Percentiles rank a stretch among this genome's conserved stretches.
phyloP scores from a whole-genome alignment of 2,888 invertebrate species.

The Lamellibrachia satsuma region DNA sequence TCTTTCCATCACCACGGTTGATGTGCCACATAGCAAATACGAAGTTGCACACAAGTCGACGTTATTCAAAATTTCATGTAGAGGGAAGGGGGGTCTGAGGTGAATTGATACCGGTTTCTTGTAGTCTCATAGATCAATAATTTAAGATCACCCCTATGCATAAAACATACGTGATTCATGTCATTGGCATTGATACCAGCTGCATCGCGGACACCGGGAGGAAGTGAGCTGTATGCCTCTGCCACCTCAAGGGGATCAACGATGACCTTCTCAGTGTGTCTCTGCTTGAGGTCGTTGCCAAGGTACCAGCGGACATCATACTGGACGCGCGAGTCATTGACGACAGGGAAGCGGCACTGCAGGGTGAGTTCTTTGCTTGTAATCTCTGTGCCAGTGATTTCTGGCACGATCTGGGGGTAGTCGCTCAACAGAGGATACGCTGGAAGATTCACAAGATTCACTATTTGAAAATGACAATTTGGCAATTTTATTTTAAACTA shows the following conservation, averaged over 20 bases:
- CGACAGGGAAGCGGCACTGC: constrained; percentile 24
- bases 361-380: constrained; percentile 19
- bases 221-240: not conserved
- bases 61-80: no score
- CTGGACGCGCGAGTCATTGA: constrained; percentile 21
- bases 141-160: not conserved
- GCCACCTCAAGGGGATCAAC: not conserved
- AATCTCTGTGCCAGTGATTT: constrained; percentile 24
- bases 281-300: constrained; percentile 18
- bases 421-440: constrained; percentile 29
- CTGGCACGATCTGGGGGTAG: constrained; percentile 22
- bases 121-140: no score
- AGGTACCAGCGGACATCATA: constrained; percentile 35
- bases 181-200: not conserved
- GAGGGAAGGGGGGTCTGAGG: no score
- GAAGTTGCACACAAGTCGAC: no score
- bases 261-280: constrained; percentile 3
- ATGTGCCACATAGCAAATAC: no score
- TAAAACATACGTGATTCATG: not conserved
- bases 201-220: not conserved
- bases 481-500: no score
- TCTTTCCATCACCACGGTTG: no score
- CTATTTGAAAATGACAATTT: no score
- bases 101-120: no score
- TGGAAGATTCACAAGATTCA: not conserved